Evolutionary conservation across 2,113 vertebrate species (phyloP), one percentile per base, ranked within the genome.

Genomic region (Mobula hypostoma): DNA sequence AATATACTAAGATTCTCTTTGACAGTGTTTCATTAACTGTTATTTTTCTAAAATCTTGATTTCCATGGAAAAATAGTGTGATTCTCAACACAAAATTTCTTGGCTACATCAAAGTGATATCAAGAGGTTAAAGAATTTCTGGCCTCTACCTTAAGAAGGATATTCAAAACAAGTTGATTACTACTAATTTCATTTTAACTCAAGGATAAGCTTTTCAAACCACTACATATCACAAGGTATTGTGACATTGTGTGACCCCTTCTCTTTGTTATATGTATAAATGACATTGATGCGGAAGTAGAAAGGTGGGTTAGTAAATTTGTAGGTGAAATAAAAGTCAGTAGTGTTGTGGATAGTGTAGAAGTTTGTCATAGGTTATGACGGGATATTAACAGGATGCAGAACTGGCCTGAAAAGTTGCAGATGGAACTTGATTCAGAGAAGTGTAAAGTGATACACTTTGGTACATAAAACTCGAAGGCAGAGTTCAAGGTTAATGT

Each of bases 141-240:
- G 74, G 29, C 19, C 19, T 61, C 56, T 48, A 27, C 29, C 79
- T 85, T 5, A 66, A 27, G 29, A 88, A 32, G 12, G 61, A 88
- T 66, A 88, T 88, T n/a, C 12, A 66, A 1, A 95, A 95, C 92
- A 58, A 95, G 11, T 27, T 93, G 32, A 95, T 93, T 80, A 15
- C 72, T 8, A 36, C 85, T 94, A 63, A 63, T 94, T 24, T 36
- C 14, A 82, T 94, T 94, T 56, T 63, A 76, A 32, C 83, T 72
- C n/a, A 94, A 63, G 48, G 72, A 74, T 68, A 36, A 36, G 0
- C 94, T 94, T 94, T 94, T 78, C 14, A 77, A 94, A 36, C 36
- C 27, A 94, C 94, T 94, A 36, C 94, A 82, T 48, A 94, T 61
- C 79, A 92, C 88, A 56, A 94, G 94, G 94, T 94, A 95, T 72